Conservation (phyloP, 1,140 invertebrate genomes). For the Parasteatoda tepidariorum region DNA sequence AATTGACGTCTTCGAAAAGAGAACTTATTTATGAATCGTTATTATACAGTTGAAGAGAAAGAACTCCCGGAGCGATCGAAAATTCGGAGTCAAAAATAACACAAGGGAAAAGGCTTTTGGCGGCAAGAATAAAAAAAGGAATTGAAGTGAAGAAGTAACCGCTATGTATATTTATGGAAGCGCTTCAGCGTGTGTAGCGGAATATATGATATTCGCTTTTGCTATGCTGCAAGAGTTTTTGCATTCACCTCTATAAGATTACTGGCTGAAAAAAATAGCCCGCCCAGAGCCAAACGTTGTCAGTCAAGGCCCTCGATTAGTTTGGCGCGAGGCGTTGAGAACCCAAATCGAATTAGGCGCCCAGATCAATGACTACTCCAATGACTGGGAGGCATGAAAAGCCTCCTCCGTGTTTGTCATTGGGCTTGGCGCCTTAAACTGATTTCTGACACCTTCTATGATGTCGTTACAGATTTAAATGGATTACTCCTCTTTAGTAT, state of each 20-base stretch:
- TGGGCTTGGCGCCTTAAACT: conserved; percentile 44
- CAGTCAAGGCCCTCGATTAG: conserved; percentile 47
- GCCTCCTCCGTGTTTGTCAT: conserved; percentile 45
- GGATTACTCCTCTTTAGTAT: conserved; percentile 58
- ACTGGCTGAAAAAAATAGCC: conserved; percentile 14
- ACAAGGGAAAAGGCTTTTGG: background rate
- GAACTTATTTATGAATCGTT: conserved; percentile 51
- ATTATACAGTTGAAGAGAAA: conserved; percentile 20
- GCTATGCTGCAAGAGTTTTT: conserved; percentile 49
- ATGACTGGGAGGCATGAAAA: conserved; percentile 35
- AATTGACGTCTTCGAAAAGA: no score
- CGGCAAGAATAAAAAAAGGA: conserved; percentile 27
- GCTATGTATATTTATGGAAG: conserved; percentile 58
- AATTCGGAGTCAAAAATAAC: conserved; percentile 39
- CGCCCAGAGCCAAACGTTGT: conserved; percentile 42
- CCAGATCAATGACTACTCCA: conserved; percentile 45
- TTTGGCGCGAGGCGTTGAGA: conserved; percentile 50
- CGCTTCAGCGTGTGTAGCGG: conserved; percentile 28
- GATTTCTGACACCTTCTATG: conserved; percentile 58
- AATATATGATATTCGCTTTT: conserved; percentile 51
- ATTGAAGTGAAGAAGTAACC: conserved; percentile 46
- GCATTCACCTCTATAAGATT: conserved; percentile 45
- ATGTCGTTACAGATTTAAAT: conserved; percentile 61
- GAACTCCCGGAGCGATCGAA: conserved; percentile 9
- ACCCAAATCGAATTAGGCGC: conserved; percentile 53